A percentile compares a stretch with the other conserved stretches of the same genome.
Evolutionary conservation across 1,140 invertebrate species (phyloP).

Genomic region (Ylistrum balloti): DNA sequence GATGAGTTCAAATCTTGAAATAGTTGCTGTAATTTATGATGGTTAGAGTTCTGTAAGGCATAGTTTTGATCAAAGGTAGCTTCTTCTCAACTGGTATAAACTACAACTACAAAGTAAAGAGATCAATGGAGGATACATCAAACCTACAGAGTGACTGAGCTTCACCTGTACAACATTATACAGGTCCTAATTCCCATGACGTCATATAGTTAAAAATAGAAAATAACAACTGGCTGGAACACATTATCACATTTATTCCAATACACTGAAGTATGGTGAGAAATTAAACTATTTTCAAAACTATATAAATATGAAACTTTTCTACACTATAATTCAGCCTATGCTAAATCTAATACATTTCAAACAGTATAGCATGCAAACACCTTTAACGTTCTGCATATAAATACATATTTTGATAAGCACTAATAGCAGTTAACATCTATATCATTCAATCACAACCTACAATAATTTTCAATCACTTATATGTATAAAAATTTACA

Average conservation of each 20-base stretch:
- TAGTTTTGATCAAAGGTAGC: too few relatives aligned
- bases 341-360: constrained; percentile 5
- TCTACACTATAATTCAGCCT: neutral
- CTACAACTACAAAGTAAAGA: too few relatives aligned
- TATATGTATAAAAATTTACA: neutral
- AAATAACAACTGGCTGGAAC: neutral
- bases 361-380: constrained; percentile 1
- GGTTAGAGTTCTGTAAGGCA: too few relatives aligned
- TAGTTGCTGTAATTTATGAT: too few relatives aligned
- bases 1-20: too few relatives aligned
- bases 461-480: neutral
- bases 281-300: neutral
- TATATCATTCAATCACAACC: neutral
- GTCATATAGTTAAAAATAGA: too few relatives aligned
- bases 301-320: neutral
- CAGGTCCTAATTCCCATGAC: too few relatives aligned
- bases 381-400: neutral
- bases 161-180: too few relatives aligned
- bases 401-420: neutral
- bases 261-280: neutral
- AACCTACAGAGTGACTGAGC: too few relatives aligned
- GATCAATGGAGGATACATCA: too few relatives aligned
- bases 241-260: neutral
- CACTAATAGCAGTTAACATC: neutral
- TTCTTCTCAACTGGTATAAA: too few relatives aligned